Evolutionary conservation across 1,140 invertebrate genomes (phyloP).

Genomic region (Neodiprion virginianus): DNA sequence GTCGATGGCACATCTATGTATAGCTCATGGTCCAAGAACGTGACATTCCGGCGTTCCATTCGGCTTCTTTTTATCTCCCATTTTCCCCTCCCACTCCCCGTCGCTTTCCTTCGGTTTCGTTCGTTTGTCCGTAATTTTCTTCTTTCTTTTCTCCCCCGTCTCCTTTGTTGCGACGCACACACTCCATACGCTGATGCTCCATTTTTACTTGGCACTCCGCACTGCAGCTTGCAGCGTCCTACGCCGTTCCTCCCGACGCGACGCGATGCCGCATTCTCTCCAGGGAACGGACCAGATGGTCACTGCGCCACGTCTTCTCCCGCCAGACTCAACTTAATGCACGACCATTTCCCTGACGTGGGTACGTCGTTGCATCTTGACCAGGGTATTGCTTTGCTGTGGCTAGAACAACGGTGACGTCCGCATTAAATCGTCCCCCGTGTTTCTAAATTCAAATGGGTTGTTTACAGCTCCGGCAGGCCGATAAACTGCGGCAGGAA

Average conservation of each 20-base stretch:
- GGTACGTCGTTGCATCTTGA: no score
- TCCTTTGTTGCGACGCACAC: neutral
- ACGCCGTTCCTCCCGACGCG: neutral
- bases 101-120: neutral
- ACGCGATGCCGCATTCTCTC: neutral
- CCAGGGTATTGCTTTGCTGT: no score
- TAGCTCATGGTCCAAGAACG: constrained; percentile 3
- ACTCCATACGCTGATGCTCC: no score
- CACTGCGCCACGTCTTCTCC: neutral
- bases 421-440: no score
- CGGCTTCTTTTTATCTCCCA: neutral
- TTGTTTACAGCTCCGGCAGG: neutral
- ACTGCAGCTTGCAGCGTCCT: neutral
- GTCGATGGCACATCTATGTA: neutral
- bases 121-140: neutral
- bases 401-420: no score
- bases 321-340: neutral
- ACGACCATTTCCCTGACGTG: neutral
- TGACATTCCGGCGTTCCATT: constrained; percentile 5
- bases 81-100: neutral
- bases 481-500: neutral
- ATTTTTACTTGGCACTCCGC: neutral
- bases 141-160: neutral
- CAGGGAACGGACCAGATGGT: neutral
- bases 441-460: neutral